Percentiles rank a stretch among this genome's conserved stretches.
These are phyloP conservation scores for Sinotaia quadrata DNA, from an alignment of 2,888 invertebrate species.

Conservation along the genomic window DNA sequence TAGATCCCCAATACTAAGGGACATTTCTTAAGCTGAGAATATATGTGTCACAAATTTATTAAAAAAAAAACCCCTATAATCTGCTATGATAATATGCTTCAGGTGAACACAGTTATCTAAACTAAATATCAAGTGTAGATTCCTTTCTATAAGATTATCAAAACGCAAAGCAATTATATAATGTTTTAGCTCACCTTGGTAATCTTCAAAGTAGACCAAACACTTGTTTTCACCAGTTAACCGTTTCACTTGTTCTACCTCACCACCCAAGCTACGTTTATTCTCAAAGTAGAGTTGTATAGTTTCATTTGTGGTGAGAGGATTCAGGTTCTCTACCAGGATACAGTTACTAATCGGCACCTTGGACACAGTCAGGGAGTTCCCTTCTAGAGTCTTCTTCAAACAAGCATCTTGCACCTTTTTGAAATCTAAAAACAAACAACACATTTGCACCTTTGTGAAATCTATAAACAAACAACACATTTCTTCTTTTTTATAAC, in stretches of 20 bases:
- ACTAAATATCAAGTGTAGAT: too few relatives aligned
- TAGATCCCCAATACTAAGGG: too few relatives aligned
- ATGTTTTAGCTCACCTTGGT: conserved; percentile 26
- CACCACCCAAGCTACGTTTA: neutral
- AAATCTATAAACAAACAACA: too few relatives aligned
- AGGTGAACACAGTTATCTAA: too few relatives aligned
- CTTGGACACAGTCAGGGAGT: neutral
- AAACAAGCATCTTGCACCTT: neutral
- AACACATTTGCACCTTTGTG: neutral
- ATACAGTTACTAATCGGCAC: neutral
- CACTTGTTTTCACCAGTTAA: conserved; percentile 21
- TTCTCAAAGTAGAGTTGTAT: neutral
- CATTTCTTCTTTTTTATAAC: neutral
- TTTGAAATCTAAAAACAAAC: neutral
- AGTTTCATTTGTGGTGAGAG: neutral
- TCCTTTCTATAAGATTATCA: too few relatives aligned
- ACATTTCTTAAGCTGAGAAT: too few relatives aligned
- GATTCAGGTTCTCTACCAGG: neutral
- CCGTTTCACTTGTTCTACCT: conserved; percentile 28
- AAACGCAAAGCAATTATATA: too few relatives aligned
- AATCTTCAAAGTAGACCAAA: conserved; percentile 33
- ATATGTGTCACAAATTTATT: too few relatives aligned
- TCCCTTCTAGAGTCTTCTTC: neutral
- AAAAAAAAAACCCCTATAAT: too few relatives aligned
- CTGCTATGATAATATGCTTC: too few relatives aligned